Base-by-base conservation (phyloP, 1,140 invertebrate species). In the Sitobion miscanthi region DNA sequence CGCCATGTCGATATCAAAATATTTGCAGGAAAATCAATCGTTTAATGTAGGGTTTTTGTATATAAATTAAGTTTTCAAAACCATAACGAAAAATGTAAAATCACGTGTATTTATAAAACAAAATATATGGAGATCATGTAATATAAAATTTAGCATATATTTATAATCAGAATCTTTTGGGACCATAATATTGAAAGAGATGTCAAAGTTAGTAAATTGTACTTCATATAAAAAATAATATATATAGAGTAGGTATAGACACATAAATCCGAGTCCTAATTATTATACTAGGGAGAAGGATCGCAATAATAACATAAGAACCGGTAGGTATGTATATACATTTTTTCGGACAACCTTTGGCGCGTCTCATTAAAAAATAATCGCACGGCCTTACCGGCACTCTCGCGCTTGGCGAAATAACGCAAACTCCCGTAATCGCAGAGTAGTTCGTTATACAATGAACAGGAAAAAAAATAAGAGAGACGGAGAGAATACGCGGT, bases 391-490 rank as follows among this genome's bases (percentile, higher is more conserved):
- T 91, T n/a, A 45, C 42, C 91, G 8, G 45, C 47, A 83, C 47
- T 91, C 82, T 91, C 9, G 4, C 88, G 35, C 69, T 85, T 38
- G 62, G 30, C 30, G 7, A 77, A 42, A 86, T 93, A 93, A 92
- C 38, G 35, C 47, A 86, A 93, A 86, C 90, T 4, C 23, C 47
- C 25, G 38, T 89, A 89, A 93, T 93, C 47, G 49, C 77, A 49
- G 23, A 93, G 91, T 85, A 52, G 91, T 93, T 57, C 45, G 47
- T 91, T 91, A 91, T 87, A 89, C n/a, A 54, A 89, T 89, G 52
- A 57, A 88, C 47, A 30, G 17, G 35, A n/a, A 14, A 90, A 52
- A 62, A 45, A 45, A 62, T 30, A 54, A 57, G 1, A 89, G n/a
- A 21, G 38, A 45, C 25, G 45, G 14, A 90, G 23, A 89, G 35